These are phyloP conservation scores for Glaucopsyche alexis DNA, from an alignment of 2,888 invertebrate genomes.

Conservation along the genomic window DNA sequence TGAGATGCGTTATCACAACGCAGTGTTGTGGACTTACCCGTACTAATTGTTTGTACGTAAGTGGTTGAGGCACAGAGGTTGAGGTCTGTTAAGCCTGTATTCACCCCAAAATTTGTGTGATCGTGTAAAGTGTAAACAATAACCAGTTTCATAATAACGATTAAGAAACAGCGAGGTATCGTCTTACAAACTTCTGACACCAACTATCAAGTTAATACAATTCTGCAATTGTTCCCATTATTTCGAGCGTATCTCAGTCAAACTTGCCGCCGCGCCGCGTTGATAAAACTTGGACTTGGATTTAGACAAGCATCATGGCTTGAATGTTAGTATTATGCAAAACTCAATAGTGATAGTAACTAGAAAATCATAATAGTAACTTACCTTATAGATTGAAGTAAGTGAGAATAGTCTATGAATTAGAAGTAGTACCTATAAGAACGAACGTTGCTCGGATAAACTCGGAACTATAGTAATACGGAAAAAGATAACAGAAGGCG, in stretches of 20 bases:
- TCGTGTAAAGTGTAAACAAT: background rate
- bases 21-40: no score
- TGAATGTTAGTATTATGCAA: background rate
- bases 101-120: no score
- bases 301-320: background rate
- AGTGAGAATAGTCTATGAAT: background rate
- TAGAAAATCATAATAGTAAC: no score
- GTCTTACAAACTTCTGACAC: background rate
- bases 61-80: no score
- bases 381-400: background rate
- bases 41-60: no score
- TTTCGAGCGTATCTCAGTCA: background rate
- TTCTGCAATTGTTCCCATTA: background rate
- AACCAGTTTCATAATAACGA: background rate
- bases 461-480: no score
- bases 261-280: background rate
- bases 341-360: no score
- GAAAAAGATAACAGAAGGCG: no score
- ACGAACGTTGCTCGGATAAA: no score
- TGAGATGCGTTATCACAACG: no score
- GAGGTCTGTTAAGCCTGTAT: no score
- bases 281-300: conserved; percentile 2
- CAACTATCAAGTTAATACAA: background rate
- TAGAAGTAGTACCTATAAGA: no score
- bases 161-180: background rate